Percentiles rank a stretch among this genome's conserved stretches.
Conservation (phyloP, 2,797 vertebrate species). For the Austrolebias charrua region DNA sequence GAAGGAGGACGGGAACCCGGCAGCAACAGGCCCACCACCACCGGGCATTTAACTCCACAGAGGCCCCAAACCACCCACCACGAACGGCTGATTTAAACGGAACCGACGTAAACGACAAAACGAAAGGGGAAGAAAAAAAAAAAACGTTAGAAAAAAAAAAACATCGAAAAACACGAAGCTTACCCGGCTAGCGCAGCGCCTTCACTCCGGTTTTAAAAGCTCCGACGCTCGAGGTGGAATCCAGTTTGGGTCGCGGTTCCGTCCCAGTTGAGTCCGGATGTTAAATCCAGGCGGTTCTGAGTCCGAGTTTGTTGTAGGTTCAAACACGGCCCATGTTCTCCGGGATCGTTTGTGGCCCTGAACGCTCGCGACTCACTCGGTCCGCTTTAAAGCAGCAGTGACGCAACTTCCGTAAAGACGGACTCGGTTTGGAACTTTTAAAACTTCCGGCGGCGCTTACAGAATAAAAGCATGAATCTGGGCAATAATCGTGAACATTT, state of each 20-base stretch:
- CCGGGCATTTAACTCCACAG: not conserved
- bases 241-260: not conserved
- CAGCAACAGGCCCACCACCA: constrained; percentile 16
- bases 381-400: constrained; percentile 58
- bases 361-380: constrained; percentile 21
- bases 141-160: not conserved
- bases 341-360: constrained; percentile 19
- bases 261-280: not conserved
- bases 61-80: not conserved
- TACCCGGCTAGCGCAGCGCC: constrained; percentile 32
- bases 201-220: constrained; percentile 7
- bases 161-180: constrained; percentile 1
- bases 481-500: too few relatives aligned
- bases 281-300: constrained; percentile 4
- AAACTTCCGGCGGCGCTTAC: constrained; percentile 13
- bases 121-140: too few relatives aligned
- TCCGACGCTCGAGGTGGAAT: not conserved
- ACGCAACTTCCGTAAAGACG: constrained; percentile 61
- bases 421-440: fast-evolving
- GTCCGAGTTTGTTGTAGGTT: constrained; percentile 18
- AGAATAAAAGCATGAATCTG: constrained; percentile 35
- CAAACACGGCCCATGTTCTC: constrained; percentile 22
- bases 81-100: not conserved
- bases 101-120: not conserved
- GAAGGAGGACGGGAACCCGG: constrained; percentile 30